Evolutionary conservation across 2,888 invertebrate species (phyloP), one percentile per base, ranked within the genome.

Genomic region (Acronicta leporina): DNA sequence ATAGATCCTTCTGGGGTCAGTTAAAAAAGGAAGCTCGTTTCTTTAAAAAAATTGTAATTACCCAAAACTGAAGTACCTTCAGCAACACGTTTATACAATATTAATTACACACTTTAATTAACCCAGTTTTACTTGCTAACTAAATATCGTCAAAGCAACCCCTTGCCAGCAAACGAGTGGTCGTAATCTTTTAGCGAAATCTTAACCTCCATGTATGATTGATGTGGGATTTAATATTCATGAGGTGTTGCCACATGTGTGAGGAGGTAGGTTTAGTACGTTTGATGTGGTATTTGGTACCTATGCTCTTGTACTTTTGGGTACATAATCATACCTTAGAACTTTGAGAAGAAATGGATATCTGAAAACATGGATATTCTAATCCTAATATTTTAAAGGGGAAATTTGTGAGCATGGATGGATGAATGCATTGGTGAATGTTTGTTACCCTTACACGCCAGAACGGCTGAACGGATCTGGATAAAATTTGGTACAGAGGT

Each of bases 201-300:
- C 88, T 86, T 67, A 73, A 81, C 80, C 80, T 81, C 77, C 64
- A 68, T 81, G 75, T 88, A 89, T 94, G 93, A 93, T 93, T 92
- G 92, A 94, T 94, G 93, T 87, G 79, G 84, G 85, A 81, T 87
- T 92, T 90, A 91, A 92, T 93, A 94, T 92, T 92, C 92, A 92
- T 92, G 87, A 91, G 86, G 87, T 87, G 87, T 88, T 90, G 81
- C 90, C 84, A 86, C 80, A 84, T 85, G 82, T 82, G 82, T 60
- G 67, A 62, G 79, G 80, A 72, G 49, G 51, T 51, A 63, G 68
- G 64, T 69, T 55, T 69, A 69, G 74, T 65, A 75, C 48, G 58
- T 51, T 73, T 74, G 81, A 84, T 79, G 38, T 50, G 78, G 77
- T 78, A 64, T 68, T 55, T 65, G 35, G 30, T 33, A 60, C 33